Conservation (phyloP, 1,140 invertebrate genomes). For the Coenobita brevimanus region DNA sequence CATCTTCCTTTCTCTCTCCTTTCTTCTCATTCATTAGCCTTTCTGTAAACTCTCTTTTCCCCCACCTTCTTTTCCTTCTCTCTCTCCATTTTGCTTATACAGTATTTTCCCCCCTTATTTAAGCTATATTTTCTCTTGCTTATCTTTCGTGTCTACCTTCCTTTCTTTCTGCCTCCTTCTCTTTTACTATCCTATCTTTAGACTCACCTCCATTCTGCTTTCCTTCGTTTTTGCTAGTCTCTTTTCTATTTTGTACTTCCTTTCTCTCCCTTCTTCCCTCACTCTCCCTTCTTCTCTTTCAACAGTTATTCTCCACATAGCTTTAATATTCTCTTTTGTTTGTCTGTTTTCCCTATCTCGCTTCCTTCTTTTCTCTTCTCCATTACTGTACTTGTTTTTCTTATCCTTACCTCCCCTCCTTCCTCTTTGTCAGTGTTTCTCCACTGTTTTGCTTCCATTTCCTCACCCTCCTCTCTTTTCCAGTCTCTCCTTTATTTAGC, state of each 20-base stretch:
- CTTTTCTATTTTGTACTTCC: too few relatives aligned
- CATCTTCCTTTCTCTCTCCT: too few relatives aligned
- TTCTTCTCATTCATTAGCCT: too few relatives aligned
- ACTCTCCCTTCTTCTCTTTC: not conserved
- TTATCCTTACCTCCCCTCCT: not conserved
- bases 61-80: not conserved
- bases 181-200: constrained; percentile 15
- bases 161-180: constrained; percentile 1
- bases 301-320: not conserved
- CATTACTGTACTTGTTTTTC: not conserved
- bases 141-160: too few relatives aligned
- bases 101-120: not conserved
- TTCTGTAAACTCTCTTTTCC: too few relatives aligned
- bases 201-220: constrained; percentile 17
- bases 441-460: too few relatives aligned
- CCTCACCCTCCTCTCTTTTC: not conserved
- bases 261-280: not conserved
- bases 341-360: not conserved
- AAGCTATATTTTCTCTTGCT: not conserved
- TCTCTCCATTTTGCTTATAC: not conserved
- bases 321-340: not conserved
- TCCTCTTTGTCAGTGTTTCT: not conserved
- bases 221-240: too few relatives aligned
- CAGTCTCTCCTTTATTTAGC: not conserved
- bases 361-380: not conserved